phyloP scores from a whole-genome alignment of 2,113 vertebrate genomes.

The Salminus brasiliensis region DNA sequence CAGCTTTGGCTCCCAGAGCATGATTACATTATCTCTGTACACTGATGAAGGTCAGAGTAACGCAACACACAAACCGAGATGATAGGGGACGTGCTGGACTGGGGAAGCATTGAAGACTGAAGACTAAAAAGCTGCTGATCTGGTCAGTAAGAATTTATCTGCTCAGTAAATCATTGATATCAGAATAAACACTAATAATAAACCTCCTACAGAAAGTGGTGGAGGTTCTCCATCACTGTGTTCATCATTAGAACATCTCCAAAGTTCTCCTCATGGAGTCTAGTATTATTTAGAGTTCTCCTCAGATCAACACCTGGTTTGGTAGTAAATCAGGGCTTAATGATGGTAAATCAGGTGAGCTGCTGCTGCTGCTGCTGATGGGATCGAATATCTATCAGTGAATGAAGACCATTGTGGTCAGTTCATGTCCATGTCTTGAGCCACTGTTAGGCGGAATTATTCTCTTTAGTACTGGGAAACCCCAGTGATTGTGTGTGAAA shows the following conservation, averaged over 20 bases:
- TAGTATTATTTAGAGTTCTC: no score
- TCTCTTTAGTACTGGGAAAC: neutral
- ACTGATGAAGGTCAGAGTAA: constrained; percentile 70
- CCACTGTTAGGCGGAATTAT: constrained; percentile 1
- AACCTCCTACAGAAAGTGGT: no score
- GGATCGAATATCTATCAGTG: neutral
- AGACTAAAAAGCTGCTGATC: neutral
- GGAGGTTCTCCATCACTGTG: no score
- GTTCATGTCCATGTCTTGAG: neutral
- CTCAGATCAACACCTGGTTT: no score
- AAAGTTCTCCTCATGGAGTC: no score
- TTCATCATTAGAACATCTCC: no score
- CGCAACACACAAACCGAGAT: constrained; percentile 22
- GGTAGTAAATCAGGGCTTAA: no score
- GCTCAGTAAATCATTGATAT: no score
- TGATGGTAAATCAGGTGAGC: no score
- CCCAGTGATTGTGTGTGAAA: neutral
- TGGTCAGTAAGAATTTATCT: no score
- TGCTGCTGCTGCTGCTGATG: no score
- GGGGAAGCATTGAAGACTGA: neutral
- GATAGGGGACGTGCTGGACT: neutral
- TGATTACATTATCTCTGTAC: constrained; percentile 77
- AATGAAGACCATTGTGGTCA: neutral
- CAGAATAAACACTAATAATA: no score
- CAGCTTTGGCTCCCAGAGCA: constrained; percentile 72